These are phyloP conservation scores for Halictus rubicundus DNA, from an alignment of 1,140 invertebrate genomes.

Conservation along the genomic window DNA sequence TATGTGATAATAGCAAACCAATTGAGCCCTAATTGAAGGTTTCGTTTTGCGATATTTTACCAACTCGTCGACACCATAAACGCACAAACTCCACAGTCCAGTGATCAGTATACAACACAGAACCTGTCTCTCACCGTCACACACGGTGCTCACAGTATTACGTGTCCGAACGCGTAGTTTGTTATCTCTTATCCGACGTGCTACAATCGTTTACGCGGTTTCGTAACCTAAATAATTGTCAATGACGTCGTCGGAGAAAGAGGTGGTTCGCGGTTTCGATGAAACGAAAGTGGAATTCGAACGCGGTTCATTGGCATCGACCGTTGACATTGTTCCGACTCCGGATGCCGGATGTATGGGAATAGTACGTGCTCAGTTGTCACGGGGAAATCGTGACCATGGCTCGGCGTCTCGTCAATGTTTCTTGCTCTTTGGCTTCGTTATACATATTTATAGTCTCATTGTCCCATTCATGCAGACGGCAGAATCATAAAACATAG, in stretches of 20 bases:
- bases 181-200: not conserved
- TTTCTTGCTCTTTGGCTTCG: slow-evolving; percentile 38
- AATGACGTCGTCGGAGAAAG: slow-evolving; percentile 7
- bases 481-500: slow-evolving; percentile 18
- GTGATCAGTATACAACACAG: not conserved
- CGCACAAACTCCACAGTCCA: too few relatives aligned
- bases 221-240: slow-evolving; percentile 30
- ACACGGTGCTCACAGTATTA: not conserved
- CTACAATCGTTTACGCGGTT: slow-evolving; percentile 9
- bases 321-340: slow-evolving; percentile 55
- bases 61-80: too few relatives aligned
- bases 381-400: slow-evolving; percentile 55
- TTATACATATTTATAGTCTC: slow-evolving; percentile 56
- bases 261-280: slow-evolving; percentile 2
- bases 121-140: not conserved
- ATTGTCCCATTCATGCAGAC: slow-evolving; percentile 49
- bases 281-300: slow-evolving; percentile 56
- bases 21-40: too few relatives aligned
- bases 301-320: slow-evolving; percentile 66
- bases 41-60: too few relatives aligned
- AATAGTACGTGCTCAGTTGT: slow-evolving; percentile 46
- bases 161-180: not conserved
- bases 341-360: slow-evolving; percentile 68
- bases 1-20: too few relatives aligned
- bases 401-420: slow-evolving; percentile 22